Base-by-base conservation (phyloP, 1,140 invertebrate genomes). In the Sarcophaga peregrina region DNA sequence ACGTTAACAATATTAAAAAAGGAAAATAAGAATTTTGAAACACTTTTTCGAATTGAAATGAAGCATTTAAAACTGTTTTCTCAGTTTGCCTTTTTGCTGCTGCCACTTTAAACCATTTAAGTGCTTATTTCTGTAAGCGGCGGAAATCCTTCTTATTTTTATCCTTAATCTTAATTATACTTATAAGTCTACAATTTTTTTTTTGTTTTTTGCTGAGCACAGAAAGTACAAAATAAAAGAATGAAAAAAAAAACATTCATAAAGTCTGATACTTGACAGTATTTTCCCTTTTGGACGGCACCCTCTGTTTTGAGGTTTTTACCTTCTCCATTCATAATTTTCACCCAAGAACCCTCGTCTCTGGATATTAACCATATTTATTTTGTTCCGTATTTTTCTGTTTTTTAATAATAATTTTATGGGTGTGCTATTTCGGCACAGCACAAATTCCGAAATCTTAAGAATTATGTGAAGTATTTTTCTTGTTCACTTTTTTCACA, bases 121-220 rank as follows among this genome's bases (percentile, higher is more conserved):
- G 82, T 58, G 83, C 81, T 85, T 82, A 68, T 82, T 73, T 80
- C 15, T 74, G 75, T 73, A 76, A 83, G 45, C 84, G 48, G 82
- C 84, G 86, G 83, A 89, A 89, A 89, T 89, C 88, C 88, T 88
- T 86, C 88, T 89, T 88, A 89, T 84, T 88, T 87, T 88, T 86
- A 87, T 88, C 88, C 88, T 89, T 89, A 89, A 89, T 89, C 88
- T 89, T 89, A 89, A 89, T 89, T 89, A 89, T 89, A 88, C 75
- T 78, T 78, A 78, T 11, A 78, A 52, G 75, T 78, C 75, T 78
- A 76, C 13, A 76, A 50, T 47, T 48, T 52, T 52, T 48, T 11
- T 68, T 8, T 10, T 48, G 48, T 48, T 76, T 76, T 47, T 50
- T 15, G 73, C 6, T 45, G 5, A 37, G 68, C 17, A 73, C 10